These are phyloP conservation scores for Bradynema listronoti DNA, from an alignment of 1,140 invertebrate species.

Conservation along the genomic window DNA sequence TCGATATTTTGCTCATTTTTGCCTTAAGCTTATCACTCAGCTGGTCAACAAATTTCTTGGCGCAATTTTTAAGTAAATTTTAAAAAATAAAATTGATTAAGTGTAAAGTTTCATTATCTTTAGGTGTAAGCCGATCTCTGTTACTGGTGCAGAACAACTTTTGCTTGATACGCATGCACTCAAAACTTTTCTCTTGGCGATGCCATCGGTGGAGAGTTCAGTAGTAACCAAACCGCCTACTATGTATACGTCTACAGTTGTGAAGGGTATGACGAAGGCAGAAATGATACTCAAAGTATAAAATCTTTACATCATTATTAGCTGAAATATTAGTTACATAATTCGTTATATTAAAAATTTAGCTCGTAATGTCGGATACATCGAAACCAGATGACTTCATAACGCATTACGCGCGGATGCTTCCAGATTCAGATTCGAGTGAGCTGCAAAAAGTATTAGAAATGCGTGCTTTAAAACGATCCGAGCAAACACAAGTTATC, in stretches of 20 bases:
- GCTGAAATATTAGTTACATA: not conserved
- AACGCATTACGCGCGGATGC: constrained; percentile 78
- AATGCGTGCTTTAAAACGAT: constrained; percentile 70
- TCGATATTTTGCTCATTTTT: constrained; percentile 97
- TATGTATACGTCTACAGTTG: constrained; percentile 75
- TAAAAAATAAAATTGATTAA: too few relatives aligned
- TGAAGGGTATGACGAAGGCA: constrained; percentile 92
- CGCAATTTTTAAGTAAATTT: too few relatives aligned
- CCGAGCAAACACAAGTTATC: constrained; percentile 44
- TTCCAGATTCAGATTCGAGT: constrained; percentile 77
- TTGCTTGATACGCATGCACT: constrained; percentile 91
- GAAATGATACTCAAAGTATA: constrained; percentile 98
- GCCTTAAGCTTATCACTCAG: constrained; percentile 81
- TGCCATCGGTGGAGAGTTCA: constrained; percentile 83
- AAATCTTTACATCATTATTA: not conserved
- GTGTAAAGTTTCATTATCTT: too few relatives aligned
- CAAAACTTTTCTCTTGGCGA: constrained; percentile 86
- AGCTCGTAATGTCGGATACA: constrained; percentile 81
- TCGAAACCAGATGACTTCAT: constrained; percentile 72
- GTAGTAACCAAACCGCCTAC: constrained; percentile 54
- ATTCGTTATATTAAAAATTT: constrained; percentile 1
- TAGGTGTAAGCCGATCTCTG: constrained; percentile 82
- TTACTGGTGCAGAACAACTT: constrained; percentile 88
- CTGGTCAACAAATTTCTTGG: constrained; percentile 77
- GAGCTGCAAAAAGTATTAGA: constrained; percentile 94